Conservation (phyloP, 2,888 invertebrate genomes). For the Agrypnus murinus region DNA sequence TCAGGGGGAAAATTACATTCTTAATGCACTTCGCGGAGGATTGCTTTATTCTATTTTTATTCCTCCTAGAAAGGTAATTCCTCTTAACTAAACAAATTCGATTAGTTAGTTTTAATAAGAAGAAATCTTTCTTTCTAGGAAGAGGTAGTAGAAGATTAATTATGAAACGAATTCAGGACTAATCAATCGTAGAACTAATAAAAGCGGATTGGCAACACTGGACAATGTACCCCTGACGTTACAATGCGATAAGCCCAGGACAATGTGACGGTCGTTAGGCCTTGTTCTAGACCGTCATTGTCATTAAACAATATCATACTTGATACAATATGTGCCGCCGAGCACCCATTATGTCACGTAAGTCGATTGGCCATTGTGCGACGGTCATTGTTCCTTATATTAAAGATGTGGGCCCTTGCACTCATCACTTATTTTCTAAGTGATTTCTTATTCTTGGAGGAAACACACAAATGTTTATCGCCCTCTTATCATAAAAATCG, state of each 20-base stretch:
- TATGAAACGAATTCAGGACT: constrained; percentile 65
- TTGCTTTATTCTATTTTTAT: no score
- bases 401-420: constrained; percentile 62
- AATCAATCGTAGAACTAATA: constrained; percentile 66
- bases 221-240: constrained; percentile 60
- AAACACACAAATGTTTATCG: constrained; percentile 36
- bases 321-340: constrained; percentile 70
- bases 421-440: constrained; percentile 47
- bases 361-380: constrained; percentile 71
- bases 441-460: constrained; percentile 46
- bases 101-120: background rate
- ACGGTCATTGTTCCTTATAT: constrained; percentile 69
- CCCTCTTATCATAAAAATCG: no score
- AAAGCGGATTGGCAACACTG: constrained; percentile 60
- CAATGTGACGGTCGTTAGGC: constrained; percentile 64
- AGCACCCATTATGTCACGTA: constrained; percentile 69
- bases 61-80: no score
- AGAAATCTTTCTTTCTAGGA: constrained; percentile 17
- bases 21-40: constrained; percentile 15
- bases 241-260: constrained; percentile 63
- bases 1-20: constrained; percentile 10
- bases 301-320: constrained; percentile 71
- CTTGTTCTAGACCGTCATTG: constrained; percentile 69
- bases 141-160: constrained; percentile 63
- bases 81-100: no score